Evolutionary conservation across 1,140 invertebrate genomes (phyloP).

Genomic region (Phymastichus coffea): DNA sequence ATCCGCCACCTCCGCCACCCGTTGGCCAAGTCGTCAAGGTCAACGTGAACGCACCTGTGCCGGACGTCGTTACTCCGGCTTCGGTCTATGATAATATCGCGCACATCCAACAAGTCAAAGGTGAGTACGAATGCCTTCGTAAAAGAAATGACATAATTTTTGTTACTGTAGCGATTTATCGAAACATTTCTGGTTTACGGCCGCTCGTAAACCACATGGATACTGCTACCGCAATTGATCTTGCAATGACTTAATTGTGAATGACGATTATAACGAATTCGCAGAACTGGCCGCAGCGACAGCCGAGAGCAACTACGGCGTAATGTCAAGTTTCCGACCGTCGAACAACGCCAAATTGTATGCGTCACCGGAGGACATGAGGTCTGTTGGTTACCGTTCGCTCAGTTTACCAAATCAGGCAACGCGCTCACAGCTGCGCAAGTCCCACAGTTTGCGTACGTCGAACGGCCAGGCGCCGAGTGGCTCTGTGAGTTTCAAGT

Average conservation of each 20-base stretch:
- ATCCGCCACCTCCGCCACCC: constrained; percentile 70
- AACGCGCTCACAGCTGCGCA: constrained; percentile 61
- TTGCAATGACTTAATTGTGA: too few species aligned
- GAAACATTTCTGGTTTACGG: too few species aligned
- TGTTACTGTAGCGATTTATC: too few species aligned
- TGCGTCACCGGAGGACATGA: constrained; percentile 82
- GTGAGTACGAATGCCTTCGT: constrained; percentile 37
- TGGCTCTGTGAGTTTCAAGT: constrained; percentile 47
- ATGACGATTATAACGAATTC: too few species aligned
- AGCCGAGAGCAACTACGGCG: constrained; percentile 48
- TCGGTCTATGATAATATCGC: constrained; percentile 55
- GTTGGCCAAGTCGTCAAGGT: constrained; percentile 75
- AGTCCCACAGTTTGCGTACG: constrained; percentile 65
- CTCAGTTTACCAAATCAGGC: constrained; percentile 62
- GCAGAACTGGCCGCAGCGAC: constrained; percentile 53
- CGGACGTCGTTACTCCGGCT: constrained; percentile 51
- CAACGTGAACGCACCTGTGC: constrained; percentile 57
- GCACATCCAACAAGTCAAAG: constrained; percentile 56
- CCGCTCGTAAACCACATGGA: too few species aligned
- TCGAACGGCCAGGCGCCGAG: constrained; percentile 35
- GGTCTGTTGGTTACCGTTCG: constrained; percentile 75
- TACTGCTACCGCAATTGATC: too few species aligned
- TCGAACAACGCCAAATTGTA: constrained; percentile 82
- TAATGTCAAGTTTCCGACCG: constrained; percentile 84
- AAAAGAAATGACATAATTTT: too few species aligned